Conservation (phyloP, 2,888 invertebrate genomes). For the Exephanes ischioxanthus region DNA sequence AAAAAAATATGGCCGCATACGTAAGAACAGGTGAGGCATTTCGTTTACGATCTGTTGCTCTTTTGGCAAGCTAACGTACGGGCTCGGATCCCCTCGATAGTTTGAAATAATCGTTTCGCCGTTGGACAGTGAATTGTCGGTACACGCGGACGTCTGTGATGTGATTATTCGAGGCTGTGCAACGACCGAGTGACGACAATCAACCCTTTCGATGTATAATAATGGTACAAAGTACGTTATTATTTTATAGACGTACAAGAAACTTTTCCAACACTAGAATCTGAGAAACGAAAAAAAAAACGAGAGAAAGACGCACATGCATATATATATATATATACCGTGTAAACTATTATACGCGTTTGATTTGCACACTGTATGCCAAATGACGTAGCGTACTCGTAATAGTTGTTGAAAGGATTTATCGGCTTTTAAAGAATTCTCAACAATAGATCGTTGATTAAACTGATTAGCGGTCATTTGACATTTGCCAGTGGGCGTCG, state of each 20-base stretch:
- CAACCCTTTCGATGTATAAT: conserved; percentile 26
- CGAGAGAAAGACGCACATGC: conserved; percentile 9
- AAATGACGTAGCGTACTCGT: neutral
- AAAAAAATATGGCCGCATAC: conserved; percentile 78
- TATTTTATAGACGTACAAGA: neutral
- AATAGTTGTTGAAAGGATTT: neutral
- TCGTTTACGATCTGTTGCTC: conserved; percentile 27
- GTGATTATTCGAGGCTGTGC: conserved; percentile 8
- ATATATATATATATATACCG: conserved; percentile 11
- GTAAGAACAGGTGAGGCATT: conserved; percentile 80
- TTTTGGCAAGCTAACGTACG: neutral
- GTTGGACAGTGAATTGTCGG: neutral
- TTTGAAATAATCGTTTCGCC: neutral
- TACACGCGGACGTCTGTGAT: conserved; percentile 2
- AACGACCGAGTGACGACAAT: conserved; percentile 5
- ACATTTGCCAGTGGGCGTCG: conserved; percentile 49
- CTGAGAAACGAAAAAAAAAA: conserved; percentile 25
- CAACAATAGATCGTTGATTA: neutral
- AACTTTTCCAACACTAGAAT: conserved; percentile 2
- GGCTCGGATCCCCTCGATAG: conserved; percentile 4
- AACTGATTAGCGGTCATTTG: neutral
- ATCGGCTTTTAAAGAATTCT: neutral
- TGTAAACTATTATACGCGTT: conserved; percentile 7
- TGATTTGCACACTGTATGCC: conserved; percentile 2
- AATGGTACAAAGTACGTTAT: conserved; percentile 66